Percentiles rank a stretch among this genome's conserved stretches.
phyloP scores from a whole-genome alignment of 1,140 invertebrate genomes.

The Probaryconus sp. region DNA sequence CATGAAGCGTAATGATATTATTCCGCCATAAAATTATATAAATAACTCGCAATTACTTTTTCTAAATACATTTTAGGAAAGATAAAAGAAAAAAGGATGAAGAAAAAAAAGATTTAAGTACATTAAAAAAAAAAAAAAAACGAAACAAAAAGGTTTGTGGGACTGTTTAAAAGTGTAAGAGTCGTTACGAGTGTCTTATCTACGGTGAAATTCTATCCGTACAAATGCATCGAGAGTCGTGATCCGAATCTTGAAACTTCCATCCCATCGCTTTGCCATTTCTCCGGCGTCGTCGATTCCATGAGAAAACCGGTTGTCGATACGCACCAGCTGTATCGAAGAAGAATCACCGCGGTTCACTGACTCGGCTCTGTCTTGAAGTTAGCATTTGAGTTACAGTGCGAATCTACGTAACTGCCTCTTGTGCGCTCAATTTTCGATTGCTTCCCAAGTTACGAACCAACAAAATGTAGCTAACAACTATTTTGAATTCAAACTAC shows the following conservation, averaged over 20 bases:
- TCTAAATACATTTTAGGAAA: no score
- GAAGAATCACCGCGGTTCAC: slow-evolving; percentile 62
- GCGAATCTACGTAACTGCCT: slow-evolving; percentile 40
- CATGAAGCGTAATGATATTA: no score
- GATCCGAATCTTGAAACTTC: slow-evolving; percentile 50
- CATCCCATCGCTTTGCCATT: slow-evolving; percentile 51
- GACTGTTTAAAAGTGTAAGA: slow-evolving; percentile 27
- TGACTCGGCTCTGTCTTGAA: slow-evolving; percentile 48
- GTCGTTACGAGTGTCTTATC: slow-evolving; percentile 44
- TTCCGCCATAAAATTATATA: no score
- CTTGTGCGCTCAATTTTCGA: slow-evolving; percentile 12
- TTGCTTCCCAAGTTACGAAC: slow-evolving; percentile 8
- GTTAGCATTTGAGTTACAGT: slow-evolving; percentile 51
- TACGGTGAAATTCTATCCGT: slow-evolving; percentile 45
- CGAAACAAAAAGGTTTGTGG: no score
- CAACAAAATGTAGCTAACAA: no score
- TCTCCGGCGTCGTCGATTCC: slow-evolving; percentile 40
- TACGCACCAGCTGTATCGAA: slow-evolving; percentile 58
- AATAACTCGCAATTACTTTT: no score
- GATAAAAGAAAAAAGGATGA: no score
- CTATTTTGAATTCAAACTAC: no score
- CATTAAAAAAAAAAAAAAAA: neutral
- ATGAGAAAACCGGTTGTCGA: slow-evolving; percentile 61
- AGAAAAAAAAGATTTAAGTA: slow-evolving; percentile 22
- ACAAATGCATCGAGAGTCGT: slow-evolving; percentile 46